Conservation (phyloP, 2,797 vertebrate species). For the Tenualosa ilisha region DNA sequence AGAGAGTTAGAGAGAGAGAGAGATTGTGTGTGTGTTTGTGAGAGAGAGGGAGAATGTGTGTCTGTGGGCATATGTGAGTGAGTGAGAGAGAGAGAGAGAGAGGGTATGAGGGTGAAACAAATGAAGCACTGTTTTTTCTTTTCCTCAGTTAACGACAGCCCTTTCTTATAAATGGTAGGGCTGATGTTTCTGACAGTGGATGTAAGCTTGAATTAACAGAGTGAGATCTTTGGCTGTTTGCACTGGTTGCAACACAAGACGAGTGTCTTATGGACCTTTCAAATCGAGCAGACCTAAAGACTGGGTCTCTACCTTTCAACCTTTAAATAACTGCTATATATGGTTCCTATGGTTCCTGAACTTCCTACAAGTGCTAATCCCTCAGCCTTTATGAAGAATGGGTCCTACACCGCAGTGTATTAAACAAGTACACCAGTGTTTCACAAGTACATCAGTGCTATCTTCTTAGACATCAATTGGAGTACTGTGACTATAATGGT, state of each 20-base stretch:
- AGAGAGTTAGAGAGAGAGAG: conserved; percentile 20
- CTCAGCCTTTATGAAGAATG: neutral
- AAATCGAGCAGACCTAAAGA: neutral
- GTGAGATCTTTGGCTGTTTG: neutral
- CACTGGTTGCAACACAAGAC: neutral
- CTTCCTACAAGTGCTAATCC: neutral
- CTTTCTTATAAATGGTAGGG: neutral
- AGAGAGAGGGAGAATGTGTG: neutral
- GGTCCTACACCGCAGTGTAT: neutral
- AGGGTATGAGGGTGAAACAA: neutral
- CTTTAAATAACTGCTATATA: no score
- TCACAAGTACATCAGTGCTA: neutral
- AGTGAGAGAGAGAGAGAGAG: neutral
- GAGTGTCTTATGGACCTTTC: neutral
- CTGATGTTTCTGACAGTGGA: conserved; percentile 2
- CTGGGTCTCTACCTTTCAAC: neutral
- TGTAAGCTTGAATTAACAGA: neutral
- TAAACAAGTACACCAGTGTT: neutral
- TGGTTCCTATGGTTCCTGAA: no score
- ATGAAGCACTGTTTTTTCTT: neutral
- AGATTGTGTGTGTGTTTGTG: neutral
- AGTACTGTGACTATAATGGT: neutral
- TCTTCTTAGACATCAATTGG: neutral
- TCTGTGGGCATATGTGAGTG: neutral
- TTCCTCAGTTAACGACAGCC: neutral